Base-by-base conservation (phyloP, 2,888 invertebrate species). In the Hedychridium roseum region DNA sequence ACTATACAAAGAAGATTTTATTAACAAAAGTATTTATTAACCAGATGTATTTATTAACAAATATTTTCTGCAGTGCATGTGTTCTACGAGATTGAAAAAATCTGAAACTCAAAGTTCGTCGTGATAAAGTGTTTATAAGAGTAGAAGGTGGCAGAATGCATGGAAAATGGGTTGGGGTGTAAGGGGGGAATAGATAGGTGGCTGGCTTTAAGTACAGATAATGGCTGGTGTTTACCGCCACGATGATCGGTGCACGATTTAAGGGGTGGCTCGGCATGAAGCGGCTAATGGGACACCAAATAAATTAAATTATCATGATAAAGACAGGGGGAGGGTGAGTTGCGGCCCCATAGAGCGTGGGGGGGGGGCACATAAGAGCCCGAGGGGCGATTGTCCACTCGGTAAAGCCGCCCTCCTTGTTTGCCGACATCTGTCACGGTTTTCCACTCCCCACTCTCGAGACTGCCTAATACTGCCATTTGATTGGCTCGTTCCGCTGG, bases 291-390 rank as follows among this genome's bases (percentile, higher is more conserved):
- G 71, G 60, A 66, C 62, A 64, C 70, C 68, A 73, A 75, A 76
- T 74, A 74, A 74, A 76, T 76, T 73, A 76, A 76, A 76, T 76
- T 76, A 76, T 76, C 75, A 76, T 76, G 64, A 76, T 75, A 76
- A 76, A 75, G 49, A 45, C 49, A 55, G 60, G 43, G 54, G 20
- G 46, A 48, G 55, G 54, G 47, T 46, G 57, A 40, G 46, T 45
- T n/a, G 51, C 12, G 12, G 2, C 30, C 11, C 1, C 28, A 38
- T 30, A 34, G 40, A 44, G 56, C 49, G 46, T 34, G 55, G 51
- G 39, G 32, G 43, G 49, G 35, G 46, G 50, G 44, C 50, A 65
- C 58, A 49, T 49, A 68, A 67, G 62, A 70, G 67, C 59, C 62
- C 63, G 65, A 70, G 71, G 70, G 61, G 66, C 66, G 65, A 74